phyloP scores from a whole-genome alignment of 2,797 vertebrate genomes.

The Crax fasciolata region DNA sequence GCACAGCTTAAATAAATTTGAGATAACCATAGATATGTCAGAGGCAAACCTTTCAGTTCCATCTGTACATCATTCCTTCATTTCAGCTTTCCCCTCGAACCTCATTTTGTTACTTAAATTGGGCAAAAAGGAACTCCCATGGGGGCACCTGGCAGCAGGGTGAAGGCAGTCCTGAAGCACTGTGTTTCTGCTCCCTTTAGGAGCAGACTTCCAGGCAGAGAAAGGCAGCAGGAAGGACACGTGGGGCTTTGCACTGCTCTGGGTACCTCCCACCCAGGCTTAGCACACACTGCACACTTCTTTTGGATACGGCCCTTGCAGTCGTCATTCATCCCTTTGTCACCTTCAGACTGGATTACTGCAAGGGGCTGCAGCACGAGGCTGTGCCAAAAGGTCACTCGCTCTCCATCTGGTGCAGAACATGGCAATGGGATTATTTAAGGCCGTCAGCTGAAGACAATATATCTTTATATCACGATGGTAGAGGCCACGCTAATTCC shows the following conservation, averaged over 20 bases:
- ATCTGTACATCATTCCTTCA: background rate
- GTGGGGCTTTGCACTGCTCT: rapidly evolving
- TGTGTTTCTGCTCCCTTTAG: rapidly evolving
- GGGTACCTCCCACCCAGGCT: rapidly evolving
- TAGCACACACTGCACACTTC: rapidly evolving
- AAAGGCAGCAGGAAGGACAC: background rate
- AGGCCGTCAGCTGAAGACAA: rapidly evolving
- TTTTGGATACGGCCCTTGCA: rapidly evolving
- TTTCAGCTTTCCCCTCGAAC: background rate
- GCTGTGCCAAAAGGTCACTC: background rate
- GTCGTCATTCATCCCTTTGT: rapidly evolving
- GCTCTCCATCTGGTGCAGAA: background rate
- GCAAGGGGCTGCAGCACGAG: rapidly evolving
- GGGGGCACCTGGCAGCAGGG: background rate
- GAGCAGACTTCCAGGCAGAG: rapidly evolving
- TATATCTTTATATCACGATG: rapidly evolving
- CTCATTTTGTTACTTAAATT: rapidly evolving
- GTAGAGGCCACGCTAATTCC: background rate
- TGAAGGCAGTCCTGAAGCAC: background rate
- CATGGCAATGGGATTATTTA: rapidly evolving
- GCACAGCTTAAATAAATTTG: background rate
- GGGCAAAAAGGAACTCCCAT: background rate
- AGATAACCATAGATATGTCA: background rate
- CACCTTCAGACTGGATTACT: background rate
- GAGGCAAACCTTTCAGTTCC: background rate